phyloP scores from a whole-genome alignment of 2,888 invertebrate species.

The Drosophila meridionalis region DNA sequence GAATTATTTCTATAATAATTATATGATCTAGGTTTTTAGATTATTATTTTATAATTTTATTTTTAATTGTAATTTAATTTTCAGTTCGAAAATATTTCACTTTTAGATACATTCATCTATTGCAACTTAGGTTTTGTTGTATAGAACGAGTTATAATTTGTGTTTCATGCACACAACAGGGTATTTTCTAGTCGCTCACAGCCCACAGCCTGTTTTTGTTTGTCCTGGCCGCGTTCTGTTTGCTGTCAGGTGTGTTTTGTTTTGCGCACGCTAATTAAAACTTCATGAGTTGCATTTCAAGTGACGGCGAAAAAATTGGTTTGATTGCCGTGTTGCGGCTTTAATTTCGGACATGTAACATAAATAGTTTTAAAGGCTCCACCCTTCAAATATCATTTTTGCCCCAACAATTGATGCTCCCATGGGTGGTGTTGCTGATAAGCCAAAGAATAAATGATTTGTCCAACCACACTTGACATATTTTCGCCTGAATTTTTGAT shows the following conservation, averaged over 20 bases:
- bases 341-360: slow-evolving; percentile 43
- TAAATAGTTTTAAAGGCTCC: slow-evolving; percentile 42
- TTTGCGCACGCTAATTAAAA: slow-evolving; percentile 58
- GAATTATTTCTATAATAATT: no score
- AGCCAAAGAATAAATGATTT: slow-evolving; percentile 64
- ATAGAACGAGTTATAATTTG: background rate
- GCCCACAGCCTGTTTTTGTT: slow-evolving; percentile 1
- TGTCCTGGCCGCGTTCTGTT: slow-evolving; percentile 12
- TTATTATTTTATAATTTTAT: no score
- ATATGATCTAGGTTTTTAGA: no score
- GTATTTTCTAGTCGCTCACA: background rate
- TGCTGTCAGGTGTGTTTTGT: slow-evolving; percentile 28
- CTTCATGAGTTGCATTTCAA: slow-evolving; percentile 60
- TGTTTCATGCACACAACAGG: background rate
- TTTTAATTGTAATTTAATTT: no score
- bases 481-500: slow-evolving; percentile 7
- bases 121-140: background rate
- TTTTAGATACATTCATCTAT: background rate
- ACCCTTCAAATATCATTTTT: slow-evolving; percentile 15
- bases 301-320: slow-evolving; percentile 16
- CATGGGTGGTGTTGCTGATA: slow-evolving; percentile 32
- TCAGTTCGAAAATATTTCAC: background rate
- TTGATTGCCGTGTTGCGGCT: slow-evolving; percentile 48
- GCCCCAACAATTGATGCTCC: slow-evolving; percentile 20
- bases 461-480: slow-evolving; percentile 58